Evolutionary conservation across 2,797 vertebrate species (phyloP).

Genomic region (Enoplosus armatus): DNA sequence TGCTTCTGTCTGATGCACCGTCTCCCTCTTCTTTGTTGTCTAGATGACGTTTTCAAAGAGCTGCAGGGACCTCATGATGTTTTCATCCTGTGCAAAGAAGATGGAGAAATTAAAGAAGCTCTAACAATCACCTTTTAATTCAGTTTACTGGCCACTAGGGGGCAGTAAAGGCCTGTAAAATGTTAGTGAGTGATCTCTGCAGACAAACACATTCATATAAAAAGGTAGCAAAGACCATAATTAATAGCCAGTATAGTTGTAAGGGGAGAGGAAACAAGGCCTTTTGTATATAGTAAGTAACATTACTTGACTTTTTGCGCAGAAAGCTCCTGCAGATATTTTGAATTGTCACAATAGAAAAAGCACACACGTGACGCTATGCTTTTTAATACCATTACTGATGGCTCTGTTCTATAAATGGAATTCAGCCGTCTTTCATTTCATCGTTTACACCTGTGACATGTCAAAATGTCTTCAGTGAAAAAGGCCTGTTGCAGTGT

Average conservation of each 20-base stretch:
- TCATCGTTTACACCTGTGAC: background rate
- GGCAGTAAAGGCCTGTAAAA: conserved; percentile 55
- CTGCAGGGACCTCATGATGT: conserved; percentile 98
- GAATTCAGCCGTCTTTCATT: background rate
- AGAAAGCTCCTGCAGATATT: background rate
- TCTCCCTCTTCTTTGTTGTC: conserved; percentile 38
- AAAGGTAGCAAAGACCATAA: conserved; percentile 36
- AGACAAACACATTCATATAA: conserved; percentile 27
- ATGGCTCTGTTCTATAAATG: background rate
- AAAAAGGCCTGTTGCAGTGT: background rate
- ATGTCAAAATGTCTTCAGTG: background rate
- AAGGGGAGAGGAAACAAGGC: conserved; percentile 1
- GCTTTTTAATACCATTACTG: too few relatives aligned
- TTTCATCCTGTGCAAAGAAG: conserved; percentile 91
- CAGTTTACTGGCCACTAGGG: conserved; percentile 64
- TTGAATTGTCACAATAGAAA: background rate
- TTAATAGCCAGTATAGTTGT: conserved; percentile 38
- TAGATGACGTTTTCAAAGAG: conserved; percentile 99
- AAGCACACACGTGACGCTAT: background rate
- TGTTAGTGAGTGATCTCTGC: conserved; percentile 11
- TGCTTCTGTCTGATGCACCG: conserved; percentile 8
- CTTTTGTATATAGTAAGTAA: background rate
- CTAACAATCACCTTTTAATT: conserved; percentile 52
- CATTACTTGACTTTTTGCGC: background rate
- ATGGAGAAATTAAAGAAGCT: conserved; percentile 41